Base-by-base conservation (phyloP, 2,797 vertebrate genomes). In the Lateolabrax maculatus region DNA sequence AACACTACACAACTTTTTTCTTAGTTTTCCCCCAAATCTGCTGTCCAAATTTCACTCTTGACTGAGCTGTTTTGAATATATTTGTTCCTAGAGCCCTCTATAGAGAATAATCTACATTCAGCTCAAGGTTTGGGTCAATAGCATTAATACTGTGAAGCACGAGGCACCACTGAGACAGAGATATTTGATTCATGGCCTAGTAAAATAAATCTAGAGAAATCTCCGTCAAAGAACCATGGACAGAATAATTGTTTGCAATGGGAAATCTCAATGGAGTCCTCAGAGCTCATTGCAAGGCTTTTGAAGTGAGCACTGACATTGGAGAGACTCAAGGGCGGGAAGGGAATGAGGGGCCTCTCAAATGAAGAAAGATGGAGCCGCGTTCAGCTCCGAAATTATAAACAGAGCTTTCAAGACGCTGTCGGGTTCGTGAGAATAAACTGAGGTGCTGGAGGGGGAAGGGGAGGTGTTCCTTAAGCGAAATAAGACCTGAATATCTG, bases 201-300 rank as follows among this genome's bases (percentile, higher is more conserved):
- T 96, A 94, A 85, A 95, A 96, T 87, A 95, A 96, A 89, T 95
- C 96, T 39, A 94, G 95, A 77, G 95, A 93, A 92, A 96, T 96
- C 96, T 95, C 95, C 89, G 89, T 85, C 79, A 86, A 87, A 86
- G 74, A 81, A 78, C 71, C 73, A 64, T 41, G 85, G 84, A 89
- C 73, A 64, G 87, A 92, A 88, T 92, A 92, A 93, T 90, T 91
- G 85, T 92, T 94, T 91, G 84, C 90, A 91, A 89, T 87, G 74
- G 87, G 90, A 92, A 92, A 79, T 90, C 92, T 93, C 92, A 64
- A 70, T 23, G 91, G 93, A 91, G 87, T 90, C 83, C 81, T 93
- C 87, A 85, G 84, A 93, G 89, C 85, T 74, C 87, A 77, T 88
- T 92, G 85, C 12, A 65, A 88, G 87, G 89, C 87, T 74, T 93